Evolutionary conservation across 2,113 vertebrate species (phyloP), one percentile per base, ranked within the genome.

Genomic region (Probosciger aterrimus): DNA sequence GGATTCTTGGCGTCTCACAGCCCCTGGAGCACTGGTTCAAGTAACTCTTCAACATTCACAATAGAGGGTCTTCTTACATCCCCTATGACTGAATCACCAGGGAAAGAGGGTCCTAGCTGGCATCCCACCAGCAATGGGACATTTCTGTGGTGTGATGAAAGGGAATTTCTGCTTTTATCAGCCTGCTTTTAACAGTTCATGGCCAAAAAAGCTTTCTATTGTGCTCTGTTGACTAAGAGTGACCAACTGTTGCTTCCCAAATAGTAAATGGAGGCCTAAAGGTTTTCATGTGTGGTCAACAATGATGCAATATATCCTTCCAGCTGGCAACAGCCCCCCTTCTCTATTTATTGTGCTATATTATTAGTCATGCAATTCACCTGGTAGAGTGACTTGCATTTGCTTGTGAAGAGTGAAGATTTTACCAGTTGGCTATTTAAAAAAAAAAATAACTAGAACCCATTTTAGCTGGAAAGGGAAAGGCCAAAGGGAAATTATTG

Each of bases 401-500:
- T 53, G 74, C 22, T 88, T 28, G n/a, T 88, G 87, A 92, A 92
- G 90, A 96, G 96, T 77, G 83, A 96, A 87, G 88, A 93, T 97
- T 97, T 96, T 91, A 70, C 87, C 92, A 92, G 82, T 64, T 93
- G 78, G 69, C 55, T 84, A 79, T 83, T 94, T 92, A 77, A 57
- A 10, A 49, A 47, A 25, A 60, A 84, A 39, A 82, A 41, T 13
- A 88, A 83, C 94, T 82, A 96, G 95, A 95, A 95, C 84, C 92
- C 74, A 50, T 95, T 97, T 97, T 96, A 96, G 92, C 87, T 90
- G 89, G 89, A 98, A 97, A 98, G 93, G 70, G 86, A 97, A 98
- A 98, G 96, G 98, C 98, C 98, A 98, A 97, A 92, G 97, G 98
- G 98, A 98, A 99, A 99, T 98, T 94, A 98, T 97, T 98, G 98